Evolutionary conservation across 2,888 invertebrate species (phyloP), one percentile per base, ranked within the genome.

Genomic region (Cephonodes hylas): DNA sequence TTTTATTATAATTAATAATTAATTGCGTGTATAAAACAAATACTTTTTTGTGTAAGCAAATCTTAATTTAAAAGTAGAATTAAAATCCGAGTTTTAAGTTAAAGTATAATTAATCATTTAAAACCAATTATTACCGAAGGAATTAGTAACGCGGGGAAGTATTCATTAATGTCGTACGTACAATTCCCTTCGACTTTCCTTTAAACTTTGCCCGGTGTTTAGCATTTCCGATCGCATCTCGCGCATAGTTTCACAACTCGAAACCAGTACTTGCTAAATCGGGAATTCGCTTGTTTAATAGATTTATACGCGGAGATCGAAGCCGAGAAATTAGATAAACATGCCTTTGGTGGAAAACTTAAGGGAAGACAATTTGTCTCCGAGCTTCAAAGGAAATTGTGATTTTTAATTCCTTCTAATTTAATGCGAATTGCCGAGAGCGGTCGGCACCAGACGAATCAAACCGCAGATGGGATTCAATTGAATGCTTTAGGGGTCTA

Each of bases 201-300:
- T 48, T 48, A 48, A 48, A 48, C 48, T 48, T 48, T 48, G 27
- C 7, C 48, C 48, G 27, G 25, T 27, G 48, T 48, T 48, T 48
- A 48, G 48, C 48, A 48, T 15, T 48, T 48, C 48, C 25, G 27
- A 48, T 48, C 25, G 27, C 25, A 48, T 48, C 48, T 31, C 53
- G 18, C 31, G 53, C 53, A 53, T 31, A 23, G 45, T 23, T 53
- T 27, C 53, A 53, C 18, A 53, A 53, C 6, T 15, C 48, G 8
- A 31, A 48, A 31, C 18, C 53, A 53, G 31, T 53, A 53, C 53
- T 53, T 53, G 31, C 53, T 27, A 27, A 53, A 53, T 53, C 18
- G 10, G 53, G 27, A 53, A 53, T 31, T 13, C 22, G 45, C 45
- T 46, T 46, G 45, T 46, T 46, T 48, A 27, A 1, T 48, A 18